These are phyloP conservation scores for Podargus strigoides DNA, from an alignment of 2,797 vertebrate genomes.

Conservation along the genomic window DNA sequence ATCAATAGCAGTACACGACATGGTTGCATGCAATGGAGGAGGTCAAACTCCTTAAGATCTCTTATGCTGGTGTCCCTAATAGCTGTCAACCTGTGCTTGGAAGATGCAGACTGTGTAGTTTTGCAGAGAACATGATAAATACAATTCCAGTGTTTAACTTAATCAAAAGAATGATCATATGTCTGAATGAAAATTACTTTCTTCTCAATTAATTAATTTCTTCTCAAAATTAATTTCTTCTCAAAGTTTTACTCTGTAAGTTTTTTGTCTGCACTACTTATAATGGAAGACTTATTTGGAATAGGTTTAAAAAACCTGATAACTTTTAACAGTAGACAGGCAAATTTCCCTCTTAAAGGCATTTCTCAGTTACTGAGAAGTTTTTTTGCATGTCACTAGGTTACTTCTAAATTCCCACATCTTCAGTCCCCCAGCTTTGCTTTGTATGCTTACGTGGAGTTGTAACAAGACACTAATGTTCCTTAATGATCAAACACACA, in stretches of 20 bases:
- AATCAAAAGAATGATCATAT: neutral
- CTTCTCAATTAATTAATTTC: neutral
- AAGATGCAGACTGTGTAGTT: neutral
- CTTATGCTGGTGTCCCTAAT: neutral
- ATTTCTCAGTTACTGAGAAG: neutral
- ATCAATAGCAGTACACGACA: neutral
- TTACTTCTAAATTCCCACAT: neutral
- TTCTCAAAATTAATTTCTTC: neutral
- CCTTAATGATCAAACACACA: neutral
- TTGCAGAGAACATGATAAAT: neutral
- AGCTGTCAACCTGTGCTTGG: neutral
- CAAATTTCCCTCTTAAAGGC: neutral
- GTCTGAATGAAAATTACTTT: conserved; percentile 15
- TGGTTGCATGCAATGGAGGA: neutral
- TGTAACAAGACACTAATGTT: neutral
- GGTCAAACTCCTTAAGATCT: neutral
- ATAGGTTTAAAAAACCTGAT: neutral
- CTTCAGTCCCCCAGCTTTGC: neutral
- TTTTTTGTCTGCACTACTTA: neutral
- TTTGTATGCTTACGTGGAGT: neutral
- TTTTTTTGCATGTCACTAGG: neutral
- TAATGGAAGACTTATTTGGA: neutral
- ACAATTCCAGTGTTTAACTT: neutral
- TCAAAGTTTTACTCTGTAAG: neutral
- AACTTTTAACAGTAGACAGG: neutral